Evolutionary conservation across 1,140 invertebrate genomes (phyloP).

Genomic region (Diabrotica undecimpunctata): DNA sequence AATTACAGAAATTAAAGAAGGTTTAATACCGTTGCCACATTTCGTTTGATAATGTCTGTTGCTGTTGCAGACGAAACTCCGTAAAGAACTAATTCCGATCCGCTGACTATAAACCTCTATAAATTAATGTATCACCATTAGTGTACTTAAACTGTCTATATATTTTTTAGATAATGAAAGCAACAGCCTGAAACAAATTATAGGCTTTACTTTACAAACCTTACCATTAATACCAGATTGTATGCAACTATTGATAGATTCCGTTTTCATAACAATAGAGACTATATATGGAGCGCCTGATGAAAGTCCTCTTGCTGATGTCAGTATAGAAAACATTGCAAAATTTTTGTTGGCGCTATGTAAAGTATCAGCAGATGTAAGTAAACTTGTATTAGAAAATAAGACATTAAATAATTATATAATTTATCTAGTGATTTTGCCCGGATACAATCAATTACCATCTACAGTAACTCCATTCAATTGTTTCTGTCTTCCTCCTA

Average conservation of each 20-base stretch:
- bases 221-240: conserved; percentile 19
- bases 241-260: conserved; percentile 24
- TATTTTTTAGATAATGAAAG: conserved; percentile 22
- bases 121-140: too few species aligned
- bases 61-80: too few species aligned
- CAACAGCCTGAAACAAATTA: conserved; percentile 27
- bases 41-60: too few species aligned
- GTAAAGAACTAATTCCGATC: too few species aligned
- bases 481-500: too few species aligned
- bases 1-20: too few species aligned
- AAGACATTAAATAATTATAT: conserved; percentile 5
- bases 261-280: conserved; percentile 25
- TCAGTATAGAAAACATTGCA: conserved; percentile 28
- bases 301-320: conserved; percentile 24
- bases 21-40: too few species aligned
- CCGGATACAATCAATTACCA: too few species aligned
- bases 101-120: too few species aligned
- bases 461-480: too few species aligned
- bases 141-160: too few species aligned
- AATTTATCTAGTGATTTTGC: too few species aligned
- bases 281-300: conserved; percentile 26
- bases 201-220: conserved; percentile 25
- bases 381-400: conserved; percentile 11
- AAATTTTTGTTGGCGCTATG: conserved; percentile 35
- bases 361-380: conserved; percentile 24